Evolutionary conservation across 2,113 vertebrate species (phyloP).

Genomic region (Eurystomus gularis): DNA sequence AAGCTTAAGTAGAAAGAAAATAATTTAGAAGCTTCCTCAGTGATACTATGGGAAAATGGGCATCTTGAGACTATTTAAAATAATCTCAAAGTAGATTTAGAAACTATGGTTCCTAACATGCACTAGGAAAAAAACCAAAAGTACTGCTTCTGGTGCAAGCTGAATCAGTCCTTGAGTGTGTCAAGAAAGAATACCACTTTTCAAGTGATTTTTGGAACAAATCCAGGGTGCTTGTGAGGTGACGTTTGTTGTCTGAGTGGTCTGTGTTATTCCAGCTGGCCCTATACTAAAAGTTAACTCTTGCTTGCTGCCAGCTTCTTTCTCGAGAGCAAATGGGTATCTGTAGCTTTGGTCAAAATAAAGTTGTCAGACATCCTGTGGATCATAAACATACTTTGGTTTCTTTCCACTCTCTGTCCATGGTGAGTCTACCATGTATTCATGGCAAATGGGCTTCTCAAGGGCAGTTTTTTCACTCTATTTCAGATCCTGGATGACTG

Average conservation of each 20-base stretch:
- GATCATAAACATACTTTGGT: background rate
- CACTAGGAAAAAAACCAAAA: background rate
- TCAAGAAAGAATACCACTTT: constrained; percentile 67
- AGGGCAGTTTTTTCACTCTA: background rate
- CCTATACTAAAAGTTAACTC: constrained; percentile 56
- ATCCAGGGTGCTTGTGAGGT: constrained; percentile 68
- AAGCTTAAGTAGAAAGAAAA: background rate
- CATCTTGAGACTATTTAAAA: constrained; percentile 2
- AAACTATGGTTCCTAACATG: background rate
- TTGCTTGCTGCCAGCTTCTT: constrained; percentile 51
- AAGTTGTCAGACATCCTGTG: background rate
- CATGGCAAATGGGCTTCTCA: background rate
- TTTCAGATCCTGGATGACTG: background rate
- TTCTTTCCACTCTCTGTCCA: background rate
- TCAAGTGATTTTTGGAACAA: constrained; percentile 66
- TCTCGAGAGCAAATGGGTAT: background rate
- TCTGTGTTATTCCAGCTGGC: constrained; percentile 68
- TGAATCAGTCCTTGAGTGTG: constrained; percentile 43
- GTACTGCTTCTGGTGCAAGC: constrained; percentile 11
- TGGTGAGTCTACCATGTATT: background rate
- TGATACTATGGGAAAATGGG: background rate
- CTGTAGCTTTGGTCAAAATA: constrained; percentile 16
- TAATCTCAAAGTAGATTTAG: constrained; percentile 22
- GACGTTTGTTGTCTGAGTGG: constrained; percentile 66
- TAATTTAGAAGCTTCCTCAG: background rate